Evolutionary conservation across 2,888 invertebrate genomes (phyloP).

Genomic region (Ypsolopha scabrella): DNA sequence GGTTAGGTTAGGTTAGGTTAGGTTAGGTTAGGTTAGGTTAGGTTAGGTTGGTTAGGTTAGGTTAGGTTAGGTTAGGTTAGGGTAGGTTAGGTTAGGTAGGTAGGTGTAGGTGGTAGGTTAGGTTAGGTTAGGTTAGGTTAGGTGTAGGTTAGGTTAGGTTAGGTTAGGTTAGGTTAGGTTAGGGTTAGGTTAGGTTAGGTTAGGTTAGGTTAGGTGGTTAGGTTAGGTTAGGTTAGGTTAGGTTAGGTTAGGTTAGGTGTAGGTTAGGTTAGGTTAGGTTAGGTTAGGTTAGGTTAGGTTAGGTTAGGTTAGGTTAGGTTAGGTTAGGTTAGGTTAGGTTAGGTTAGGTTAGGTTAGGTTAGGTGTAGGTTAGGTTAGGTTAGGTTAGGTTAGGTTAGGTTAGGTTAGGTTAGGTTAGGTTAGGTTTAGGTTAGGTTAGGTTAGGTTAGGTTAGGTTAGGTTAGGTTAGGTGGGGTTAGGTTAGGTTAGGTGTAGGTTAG

Average conservation of each 20-base stretch:
- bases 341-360: conserved; percentile 16
- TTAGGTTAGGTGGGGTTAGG: conserved; percentile 17
- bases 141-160: conserved; percentile 8
- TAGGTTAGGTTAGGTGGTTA: conserved; percentile 6
- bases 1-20: no score
- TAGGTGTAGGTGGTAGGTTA: conserved; percentile 18
- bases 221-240: conserved; percentile 13
- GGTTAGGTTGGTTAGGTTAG: conserved; percentile 9
- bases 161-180: conserved; percentile 3
- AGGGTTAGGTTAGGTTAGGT: conserved; percentile 4
- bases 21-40: no score
- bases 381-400: conserved; percentile 12
- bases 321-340: conserved; percentile 18
- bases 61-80: conserved; percentile 8
- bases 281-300: conserved; percentile 16
- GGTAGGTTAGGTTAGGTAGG: conserved; percentile 8
- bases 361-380: conserved; percentile 12
- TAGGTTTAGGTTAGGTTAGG: conserved; percentile 15
- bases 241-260: conserved; percentile 14
- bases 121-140: conserved; percentile 17
- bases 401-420: conserved; percentile 14
- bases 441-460: conserved; percentile 9
- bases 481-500: conserved; percentile 16
- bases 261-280: conserved; percentile 16
- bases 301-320: conserved; percentile 17